A percentile compares a stretch with the other conserved stretches of the same genome.
phyloP scores from a whole-genome alignment of 2,113 vertebrate species.

The Mixornis gularis region DNA sequence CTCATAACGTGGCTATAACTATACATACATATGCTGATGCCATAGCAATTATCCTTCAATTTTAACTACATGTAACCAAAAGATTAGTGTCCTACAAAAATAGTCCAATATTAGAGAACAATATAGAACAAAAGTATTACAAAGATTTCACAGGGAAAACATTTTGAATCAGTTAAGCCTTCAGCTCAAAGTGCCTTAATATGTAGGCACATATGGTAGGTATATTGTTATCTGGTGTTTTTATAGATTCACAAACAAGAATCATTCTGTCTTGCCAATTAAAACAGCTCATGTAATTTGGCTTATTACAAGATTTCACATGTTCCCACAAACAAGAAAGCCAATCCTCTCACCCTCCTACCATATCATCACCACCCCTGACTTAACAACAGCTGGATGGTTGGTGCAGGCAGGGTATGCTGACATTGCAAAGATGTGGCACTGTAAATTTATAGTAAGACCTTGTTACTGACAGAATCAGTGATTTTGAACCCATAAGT shows the following conservation, averaged over 20 bases:
- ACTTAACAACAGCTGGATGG: background rate
- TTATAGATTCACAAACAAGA: conserved; percentile 17
- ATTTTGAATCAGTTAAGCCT: conserved; percentile 13
- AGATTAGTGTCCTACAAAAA: conserved; percentile 56
- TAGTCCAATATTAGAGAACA: conserved; percentile 47
- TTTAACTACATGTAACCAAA: conserved; percentile 59
- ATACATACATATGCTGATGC: background rate
- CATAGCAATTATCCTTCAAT: conserved; percentile 16
- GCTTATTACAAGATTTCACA: conserved; percentile 6
- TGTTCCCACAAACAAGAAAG: conserved; percentile 12
- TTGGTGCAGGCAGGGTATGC: background rate
- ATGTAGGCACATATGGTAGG: conserved; percentile 62
- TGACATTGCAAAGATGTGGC: background rate
- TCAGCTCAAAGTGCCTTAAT: conserved; percentile 57
- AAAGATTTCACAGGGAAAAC: conserved; percentile 24
- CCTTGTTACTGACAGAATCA: background rate
- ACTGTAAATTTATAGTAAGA: background rate
- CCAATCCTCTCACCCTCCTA: background rate
- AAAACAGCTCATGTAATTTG: background rate
- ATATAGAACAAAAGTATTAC: conserved; percentile 34
- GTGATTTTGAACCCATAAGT: background rate
- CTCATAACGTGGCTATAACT: background rate
- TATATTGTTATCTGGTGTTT: conserved; percentile 39
- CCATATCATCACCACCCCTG: background rate
- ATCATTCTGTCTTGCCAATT: background rate